phyloP scores from a whole-genome alignment of 2,113 vertebrate genomes.

The Baryphthengus martii region DNA sequence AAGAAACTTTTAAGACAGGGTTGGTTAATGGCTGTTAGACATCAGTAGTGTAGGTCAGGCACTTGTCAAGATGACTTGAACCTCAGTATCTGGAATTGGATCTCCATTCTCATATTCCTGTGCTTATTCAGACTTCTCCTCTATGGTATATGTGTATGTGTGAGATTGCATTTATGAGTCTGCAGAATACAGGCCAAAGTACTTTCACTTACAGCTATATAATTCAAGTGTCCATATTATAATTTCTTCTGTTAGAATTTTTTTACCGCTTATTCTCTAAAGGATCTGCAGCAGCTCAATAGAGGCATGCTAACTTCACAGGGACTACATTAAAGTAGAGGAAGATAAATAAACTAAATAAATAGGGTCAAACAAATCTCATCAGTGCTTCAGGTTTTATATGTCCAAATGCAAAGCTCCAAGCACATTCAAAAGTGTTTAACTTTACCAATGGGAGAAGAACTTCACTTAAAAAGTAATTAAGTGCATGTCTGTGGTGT shows the following conservation, averaged over 20 bases:
- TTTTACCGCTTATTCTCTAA: neutral
- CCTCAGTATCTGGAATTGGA: neutral
- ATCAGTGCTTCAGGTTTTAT: neutral
- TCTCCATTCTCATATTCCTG: neutral
- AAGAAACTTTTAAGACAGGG: neutral
- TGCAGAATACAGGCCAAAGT: neutral
- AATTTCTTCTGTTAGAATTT: neutral
- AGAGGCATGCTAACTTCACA: neutral
- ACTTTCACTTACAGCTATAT: neutral
- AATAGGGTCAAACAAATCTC: neutral
- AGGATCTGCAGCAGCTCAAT: neutral
- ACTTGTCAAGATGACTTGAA: neutral
- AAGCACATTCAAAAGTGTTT: neutral
- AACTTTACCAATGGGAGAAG: neutral
- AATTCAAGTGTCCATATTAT: neutral
- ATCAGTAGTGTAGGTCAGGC: fast-evolving
- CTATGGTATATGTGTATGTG: fast-evolving
- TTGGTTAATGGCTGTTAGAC: neutral
- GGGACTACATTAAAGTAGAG: neutral
- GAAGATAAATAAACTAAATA: neutral
- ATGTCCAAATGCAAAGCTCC: neutral
- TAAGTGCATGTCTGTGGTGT: neutral
- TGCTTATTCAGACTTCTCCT: neutral
- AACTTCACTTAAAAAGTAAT: neutral
- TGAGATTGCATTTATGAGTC: neutral